Conservation (phyloP, 2,888 invertebrate genomes). For the Tenthredo amoena region DNA sequence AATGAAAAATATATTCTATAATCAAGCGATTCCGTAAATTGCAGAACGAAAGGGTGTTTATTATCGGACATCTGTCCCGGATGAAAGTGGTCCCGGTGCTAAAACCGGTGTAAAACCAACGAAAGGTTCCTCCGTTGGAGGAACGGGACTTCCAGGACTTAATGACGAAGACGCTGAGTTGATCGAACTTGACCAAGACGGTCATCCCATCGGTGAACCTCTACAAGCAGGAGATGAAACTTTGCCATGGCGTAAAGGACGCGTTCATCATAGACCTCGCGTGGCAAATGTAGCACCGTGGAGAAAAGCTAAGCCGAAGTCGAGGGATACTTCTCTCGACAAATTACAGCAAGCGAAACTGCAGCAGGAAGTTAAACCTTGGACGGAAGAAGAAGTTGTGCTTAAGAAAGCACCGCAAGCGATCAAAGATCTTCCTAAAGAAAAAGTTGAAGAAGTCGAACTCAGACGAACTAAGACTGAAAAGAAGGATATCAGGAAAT, state of each 20-base stretch:
- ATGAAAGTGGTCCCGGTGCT: slow-evolving; percentile 74
- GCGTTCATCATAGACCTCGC: slow-evolving; percentile 67
- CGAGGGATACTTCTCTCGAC: slow-evolving; percentile 69
- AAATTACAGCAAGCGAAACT: slow-evolving; percentile 62
- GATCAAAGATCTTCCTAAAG: slow-evolving; percentile 66
- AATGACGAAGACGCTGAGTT: slow-evolving; percentile 61
- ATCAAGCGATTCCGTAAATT: slow-evolving; percentile 64
- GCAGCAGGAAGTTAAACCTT: slow-evolving; percentile 69
- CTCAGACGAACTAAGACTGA: slow-evolving; percentile 81
- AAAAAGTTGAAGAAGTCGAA: slow-evolving; percentile 69
- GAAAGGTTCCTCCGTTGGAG: slow-evolving; percentile 65
- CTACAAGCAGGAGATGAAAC: slow-evolving; percentile 78
- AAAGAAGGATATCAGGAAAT: slow-evolving; percentile 66
- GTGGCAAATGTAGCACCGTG: slow-evolving; percentile 67
- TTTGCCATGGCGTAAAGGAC: slow-evolving; percentile 79
- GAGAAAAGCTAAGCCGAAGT: slow-evolving; percentile 67
- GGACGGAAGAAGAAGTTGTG: slow-evolving; percentile 74
- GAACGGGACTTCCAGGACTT: slow-evolving; percentile 59
- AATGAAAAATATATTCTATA: neutral
- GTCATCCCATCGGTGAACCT: slow-evolving; percentile 77
- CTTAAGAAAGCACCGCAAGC: slow-evolving; percentile 73
- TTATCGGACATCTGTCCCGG: slow-evolving; percentile 77
- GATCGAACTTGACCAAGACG: slow-evolving; percentile 74
- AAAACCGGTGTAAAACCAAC: slow-evolving; percentile 65
- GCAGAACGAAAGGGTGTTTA: slow-evolving; percentile 80